phyloP scores from a whole-genome alignment of 2,888 invertebrate genomes.

The Taphrorychus bicolor region DNA sequence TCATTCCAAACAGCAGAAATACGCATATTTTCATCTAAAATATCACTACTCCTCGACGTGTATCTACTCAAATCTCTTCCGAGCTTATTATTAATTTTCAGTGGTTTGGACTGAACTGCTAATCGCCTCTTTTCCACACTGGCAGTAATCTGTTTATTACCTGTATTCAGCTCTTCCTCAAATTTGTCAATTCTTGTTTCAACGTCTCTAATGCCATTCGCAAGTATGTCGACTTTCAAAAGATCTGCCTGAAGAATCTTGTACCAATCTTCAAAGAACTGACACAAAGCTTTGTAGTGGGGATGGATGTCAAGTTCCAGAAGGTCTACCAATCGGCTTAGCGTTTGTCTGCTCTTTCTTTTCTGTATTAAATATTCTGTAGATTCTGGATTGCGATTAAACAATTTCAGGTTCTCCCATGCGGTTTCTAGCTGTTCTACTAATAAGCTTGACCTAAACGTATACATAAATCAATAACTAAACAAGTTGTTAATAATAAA shows the following conservation, averaged over 20 bases:
- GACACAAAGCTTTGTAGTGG: slow-evolving; percentile 68
- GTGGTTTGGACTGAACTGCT: neutral
- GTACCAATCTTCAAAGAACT: slow-evolving; percentile 85
- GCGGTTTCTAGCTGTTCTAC: slow-evolving; percentile 82
- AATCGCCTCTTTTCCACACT: no score
- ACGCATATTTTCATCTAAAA: slow-evolving; percentile 5
- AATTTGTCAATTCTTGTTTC: slow-evolving; percentile 50
- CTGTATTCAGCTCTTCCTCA: slow-evolving; percentile 41
- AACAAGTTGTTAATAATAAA: neutral
- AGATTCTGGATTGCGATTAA: slow-evolving; percentile 85
- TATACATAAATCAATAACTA: neutral
- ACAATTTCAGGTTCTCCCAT: slow-evolving; percentile 91
- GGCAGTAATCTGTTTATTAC: no score
- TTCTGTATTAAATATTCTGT: slow-evolving; percentile 96
- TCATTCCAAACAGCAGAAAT: neutral
- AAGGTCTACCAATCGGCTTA: slow-evolving; percentile 56
- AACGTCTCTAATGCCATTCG: slow-evolving; percentile 71
- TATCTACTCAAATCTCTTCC: neutral
- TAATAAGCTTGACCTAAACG: slow-evolving; percentile 67
- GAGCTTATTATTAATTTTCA: neutral
- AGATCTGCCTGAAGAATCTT: slow-evolving; percentile 87
- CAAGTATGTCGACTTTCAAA: slow-evolving; percentile 81
- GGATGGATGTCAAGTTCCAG: neutral
- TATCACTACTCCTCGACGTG: neutral
- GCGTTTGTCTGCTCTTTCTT: slow-evolving; percentile 79